Percentiles rank a stretch among this genome's conserved stretches.
Conservation (phyloP, 2,113 vertebrate genomes). For the Phylloscopus trochiloides region DNA sequence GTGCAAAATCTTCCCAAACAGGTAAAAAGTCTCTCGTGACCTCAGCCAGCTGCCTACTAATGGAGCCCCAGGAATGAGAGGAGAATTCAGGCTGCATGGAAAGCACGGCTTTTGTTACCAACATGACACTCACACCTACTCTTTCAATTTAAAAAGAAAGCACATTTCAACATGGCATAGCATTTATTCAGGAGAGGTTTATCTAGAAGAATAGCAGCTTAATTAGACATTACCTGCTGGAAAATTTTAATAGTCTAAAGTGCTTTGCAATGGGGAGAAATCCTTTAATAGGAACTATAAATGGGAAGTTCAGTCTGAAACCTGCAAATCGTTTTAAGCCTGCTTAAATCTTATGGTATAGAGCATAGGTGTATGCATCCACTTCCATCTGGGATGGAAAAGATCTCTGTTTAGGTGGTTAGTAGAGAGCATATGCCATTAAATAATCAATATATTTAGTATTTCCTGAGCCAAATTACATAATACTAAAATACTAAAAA, state of each 20-base stretch:
- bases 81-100: background rate
- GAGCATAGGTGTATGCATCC: background rate
- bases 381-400: background rate
- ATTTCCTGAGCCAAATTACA: background rate
- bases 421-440: background rate
- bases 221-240: background rate
- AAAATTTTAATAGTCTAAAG: background rate
- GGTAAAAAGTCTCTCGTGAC: background rate
- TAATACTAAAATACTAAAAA: background rate
- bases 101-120: background rate
- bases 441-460: background rate
- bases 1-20: background rate
- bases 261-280: background rate
- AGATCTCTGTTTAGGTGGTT: background rate
- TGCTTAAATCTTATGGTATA: background rate
- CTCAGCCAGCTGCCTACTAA: background rate
- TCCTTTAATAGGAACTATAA: background rate
- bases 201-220: background rate
- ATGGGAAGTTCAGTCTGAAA: background rate
- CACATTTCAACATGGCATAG: background rate
- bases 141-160: background rate
- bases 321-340: background rate
- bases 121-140: background rate
- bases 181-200: background rate
- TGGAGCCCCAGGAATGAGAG: background rate